Evolutionary conservation across 2,113 vertebrate species (phyloP), one percentile per base, ranked within the genome.

Genomic region (Oncorhynchus nerka): DNA sequence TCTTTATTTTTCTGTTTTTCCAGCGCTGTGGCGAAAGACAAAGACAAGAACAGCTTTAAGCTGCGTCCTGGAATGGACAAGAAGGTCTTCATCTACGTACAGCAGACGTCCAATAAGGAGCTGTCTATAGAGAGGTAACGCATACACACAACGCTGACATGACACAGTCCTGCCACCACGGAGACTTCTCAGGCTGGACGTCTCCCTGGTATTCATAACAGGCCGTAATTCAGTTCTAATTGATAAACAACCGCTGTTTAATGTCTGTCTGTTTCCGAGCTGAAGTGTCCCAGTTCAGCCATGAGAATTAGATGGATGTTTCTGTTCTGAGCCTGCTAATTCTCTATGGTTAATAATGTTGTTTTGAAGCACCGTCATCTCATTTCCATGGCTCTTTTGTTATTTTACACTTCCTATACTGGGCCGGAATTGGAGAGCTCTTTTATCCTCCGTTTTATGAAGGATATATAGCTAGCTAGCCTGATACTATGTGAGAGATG

Each of bases 41-140:
- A 99, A 85, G 97, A 99, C 89, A 95, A 95, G 78, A 97, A 99
- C 77, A 98, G 96, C 91, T 99, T 99, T 92, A 99, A 98, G 85
- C 94, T 99, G 15, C 97, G 97, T 59, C 96, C 97, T 30, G 98
- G 98, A 64, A 95, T 97, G 86, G 97, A 97, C 91, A 99, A 99
- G 92, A 99, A 99, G 90, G 97, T 99, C 71, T 97, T 99, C 77
- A 97, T 99, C 78, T 98, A 96, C 19, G 95, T 99, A 34, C 97
- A 98, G 71, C 98, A 99, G 91, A 97, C 96, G 5, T 98, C 96
- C 51, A 99, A 99, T 85, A 99, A 99, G 86, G 97, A 99, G 67
- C 94, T 99, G 89, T 95, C 96, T 67, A 97, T 99, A 80, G 98
- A 99, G 91, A 97, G 98, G 98, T 99, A 96, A 90, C 71, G 4